Conservation (phyloP, 2,113 vertebrate species). For the Forbesichthys papilliferus region DNA sequence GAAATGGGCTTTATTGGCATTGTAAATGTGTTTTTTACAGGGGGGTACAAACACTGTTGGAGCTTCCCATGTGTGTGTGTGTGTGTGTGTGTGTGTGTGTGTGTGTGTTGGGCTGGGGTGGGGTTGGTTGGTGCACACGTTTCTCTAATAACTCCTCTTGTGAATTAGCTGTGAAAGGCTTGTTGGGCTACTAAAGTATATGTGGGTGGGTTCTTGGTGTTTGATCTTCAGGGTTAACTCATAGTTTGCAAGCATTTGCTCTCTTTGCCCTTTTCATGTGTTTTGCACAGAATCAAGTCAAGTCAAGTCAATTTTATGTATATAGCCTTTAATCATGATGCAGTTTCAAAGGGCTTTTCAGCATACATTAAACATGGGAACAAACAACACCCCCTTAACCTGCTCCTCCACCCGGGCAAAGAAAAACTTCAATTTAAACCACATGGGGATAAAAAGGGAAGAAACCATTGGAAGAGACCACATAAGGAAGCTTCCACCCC, state of each 20-base stretch:
- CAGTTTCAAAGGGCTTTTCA: no score
- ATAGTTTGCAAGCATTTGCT: slow-evolving; percentile 59
- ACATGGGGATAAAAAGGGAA: no score
- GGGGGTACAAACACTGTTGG: slow-evolving; percentile 58
- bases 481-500: no score
- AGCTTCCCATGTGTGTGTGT: slow-evolving; percentile 42
- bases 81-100: background rate
- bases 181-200: slow-evolving; percentile 56
- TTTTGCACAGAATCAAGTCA: no score
- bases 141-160: slow-evolving; percentile 71
- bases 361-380: background rate
- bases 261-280: background rate
- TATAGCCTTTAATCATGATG: no score
- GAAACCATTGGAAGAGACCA: no score
- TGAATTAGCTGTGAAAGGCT: slow-evolving; percentile 51
- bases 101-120: slow-evolving; percentile 21
- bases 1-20: slow-evolving; percentile 77
- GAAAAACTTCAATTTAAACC: no score
- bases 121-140: slow-evolving; percentile 51
- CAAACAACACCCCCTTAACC: background rate
- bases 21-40: slow-evolving; percentile 72
- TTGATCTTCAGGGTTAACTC: slow-evolving; percentile 67
- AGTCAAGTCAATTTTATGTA: no score
- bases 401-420: no score
- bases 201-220: slow-evolving; percentile 50